Conservation (phyloP, 2,113 vertebrate genomes). For the Rhinichthys klamathensis region DNA sequence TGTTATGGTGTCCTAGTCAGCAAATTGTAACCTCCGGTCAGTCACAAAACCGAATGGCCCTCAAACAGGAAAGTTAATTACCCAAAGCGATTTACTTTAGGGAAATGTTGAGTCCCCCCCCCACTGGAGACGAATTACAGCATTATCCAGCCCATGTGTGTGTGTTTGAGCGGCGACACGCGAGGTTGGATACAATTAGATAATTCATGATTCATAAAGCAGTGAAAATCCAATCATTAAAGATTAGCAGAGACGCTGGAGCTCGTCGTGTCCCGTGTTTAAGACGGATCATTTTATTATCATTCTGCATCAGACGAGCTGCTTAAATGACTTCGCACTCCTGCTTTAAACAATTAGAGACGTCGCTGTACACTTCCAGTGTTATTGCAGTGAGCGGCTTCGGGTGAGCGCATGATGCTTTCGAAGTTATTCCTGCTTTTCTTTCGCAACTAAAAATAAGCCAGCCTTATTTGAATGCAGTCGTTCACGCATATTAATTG, state of each 20-base stretch:
- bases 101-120: neutral
- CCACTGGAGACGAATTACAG: neutral
- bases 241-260: slow-evolving; percentile 54
- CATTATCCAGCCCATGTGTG: neutral
- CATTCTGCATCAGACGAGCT: neutral
- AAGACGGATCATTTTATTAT: slow-evolving; percentile 54
- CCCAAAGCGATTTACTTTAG: neutral
- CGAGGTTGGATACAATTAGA: slow-evolving; percentile 47
- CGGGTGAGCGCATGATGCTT: neutral
- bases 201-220: slow-evolving; percentile 55
- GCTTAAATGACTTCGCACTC: neutral
- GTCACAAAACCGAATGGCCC: neutral
- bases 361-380: neutral
- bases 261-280: slow-evolving; percentile 20
- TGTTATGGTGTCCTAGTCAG: neutral
- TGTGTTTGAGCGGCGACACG: slow-evolving; percentile 13
- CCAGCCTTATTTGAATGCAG: neutral
- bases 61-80: slow-evolving; percentile 16
- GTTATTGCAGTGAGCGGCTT: neutral
- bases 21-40: neutral
- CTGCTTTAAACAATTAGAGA: slow-evolving; percentile 7
- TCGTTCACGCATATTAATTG: slow-evolving; percentile 14
- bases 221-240: slow-evolving; percentile 70
- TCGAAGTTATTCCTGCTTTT: neutral
- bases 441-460: neutral